Evolutionary conservation across 2,888 invertebrate species (phyloP).

Genomic region (Yponomeuta cagnagella): DNA sequence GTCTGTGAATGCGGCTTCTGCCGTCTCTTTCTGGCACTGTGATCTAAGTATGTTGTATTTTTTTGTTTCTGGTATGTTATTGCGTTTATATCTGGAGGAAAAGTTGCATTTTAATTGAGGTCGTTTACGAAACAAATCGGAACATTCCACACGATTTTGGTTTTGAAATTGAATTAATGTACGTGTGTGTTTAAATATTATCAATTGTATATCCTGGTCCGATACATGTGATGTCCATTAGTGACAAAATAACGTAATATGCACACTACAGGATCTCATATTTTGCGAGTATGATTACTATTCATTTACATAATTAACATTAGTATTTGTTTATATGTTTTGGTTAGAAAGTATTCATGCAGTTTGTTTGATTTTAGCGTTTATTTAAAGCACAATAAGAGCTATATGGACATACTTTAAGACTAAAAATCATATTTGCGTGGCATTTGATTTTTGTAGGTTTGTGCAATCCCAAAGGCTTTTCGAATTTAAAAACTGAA

Average conservation of each 20-base stretch:
- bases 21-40: neutral
- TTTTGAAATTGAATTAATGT: neutral
- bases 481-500: slow-evolving; percentile 4
- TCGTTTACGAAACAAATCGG: neutral
- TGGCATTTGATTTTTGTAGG: neutral
- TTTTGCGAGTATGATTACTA: neutral
- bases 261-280: neutral
- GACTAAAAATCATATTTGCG: too few relatives aligned
- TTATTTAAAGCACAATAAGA: too few relatives aligned
- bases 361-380: too few relatives aligned
- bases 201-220: too few relatives aligned
- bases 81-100: too few relatives aligned
- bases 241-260: neutral
- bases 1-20: neutral
- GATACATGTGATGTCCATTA: neutral
- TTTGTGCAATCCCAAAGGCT: neutral
- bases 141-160: neutral
- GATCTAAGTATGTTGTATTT: neutral
- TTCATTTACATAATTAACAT: too few relatives aligned
- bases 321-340: too few relatives aligned
- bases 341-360: too few relatives aligned
- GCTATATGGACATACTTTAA: too few relatives aligned
- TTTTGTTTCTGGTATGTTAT: too few relatives aligned
- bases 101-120: neutral
- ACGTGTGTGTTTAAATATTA: too few relatives aligned